Evolutionary conservation across 2,113 vertebrate genomes (phyloP).

Genomic region (Haplochromis vanheusdeni): DNA sequence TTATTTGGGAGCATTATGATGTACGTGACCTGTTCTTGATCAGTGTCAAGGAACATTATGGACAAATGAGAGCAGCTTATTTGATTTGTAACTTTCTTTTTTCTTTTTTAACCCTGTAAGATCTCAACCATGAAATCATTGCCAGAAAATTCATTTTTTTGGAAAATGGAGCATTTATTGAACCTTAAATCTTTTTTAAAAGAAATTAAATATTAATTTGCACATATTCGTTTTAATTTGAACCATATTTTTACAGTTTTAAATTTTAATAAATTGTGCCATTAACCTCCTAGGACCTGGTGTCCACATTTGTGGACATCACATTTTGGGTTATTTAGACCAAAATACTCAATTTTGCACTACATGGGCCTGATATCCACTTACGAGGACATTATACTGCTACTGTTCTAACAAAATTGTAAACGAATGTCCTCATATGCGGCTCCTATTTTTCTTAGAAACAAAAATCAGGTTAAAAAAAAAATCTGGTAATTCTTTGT

Average conservation of each 20-base stretch:
- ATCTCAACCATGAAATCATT: not conserved
- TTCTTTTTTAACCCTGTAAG: not conserved
- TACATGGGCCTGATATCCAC: not conserved
- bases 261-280: not conserved
- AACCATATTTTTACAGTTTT: not conserved
- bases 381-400: not conserved
- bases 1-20: not conserved
- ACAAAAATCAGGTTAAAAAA: not conserved
- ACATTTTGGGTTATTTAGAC: not conserved
- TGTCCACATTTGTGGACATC: not conserved
- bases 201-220: not conserved
- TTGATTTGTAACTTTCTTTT: not conserved
- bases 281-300: not conserved
- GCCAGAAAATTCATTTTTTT: not conserved
- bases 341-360: not conserved
- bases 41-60: not conserved
- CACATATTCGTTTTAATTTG: not conserved
- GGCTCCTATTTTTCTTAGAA: not conserved
- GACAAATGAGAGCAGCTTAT: not conserved
- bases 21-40: not conserved
- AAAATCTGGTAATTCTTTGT: not conserved
- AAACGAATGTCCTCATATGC: rapidly evolving
- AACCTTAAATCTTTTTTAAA: not conserved
- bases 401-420: rapidly evolving
- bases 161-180: not conserved